These are phyloP conservation scores for Mustelus asterias DNA, from an alignment of 2,113 vertebrate genomes.

Conservation along the genomic window DNA sequence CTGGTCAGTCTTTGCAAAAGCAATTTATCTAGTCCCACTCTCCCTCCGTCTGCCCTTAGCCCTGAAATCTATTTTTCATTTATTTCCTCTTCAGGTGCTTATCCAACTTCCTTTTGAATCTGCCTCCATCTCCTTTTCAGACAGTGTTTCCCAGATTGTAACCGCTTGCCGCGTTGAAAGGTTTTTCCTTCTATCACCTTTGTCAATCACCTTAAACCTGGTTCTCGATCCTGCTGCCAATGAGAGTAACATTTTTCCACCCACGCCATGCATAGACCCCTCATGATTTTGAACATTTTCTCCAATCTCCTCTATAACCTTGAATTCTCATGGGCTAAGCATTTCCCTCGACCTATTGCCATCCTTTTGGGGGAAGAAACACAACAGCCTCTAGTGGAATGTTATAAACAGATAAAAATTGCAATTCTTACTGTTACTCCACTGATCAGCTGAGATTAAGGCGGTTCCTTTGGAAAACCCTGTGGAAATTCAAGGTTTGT, in stretches of 20 bases:
- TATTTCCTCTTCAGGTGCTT: background rate
- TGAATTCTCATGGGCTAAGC: background rate
- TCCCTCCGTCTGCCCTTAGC: too few species aligned
- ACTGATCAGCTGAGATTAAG: background rate
- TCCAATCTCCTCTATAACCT: background rate
- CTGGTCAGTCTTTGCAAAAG: background rate
- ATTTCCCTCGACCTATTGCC: background rate
- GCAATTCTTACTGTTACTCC: background rate
- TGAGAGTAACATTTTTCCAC: background rate
- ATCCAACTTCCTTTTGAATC: background rate
- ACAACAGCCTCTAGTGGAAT: background rate
- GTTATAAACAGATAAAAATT: background rate
- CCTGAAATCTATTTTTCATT: background rate
- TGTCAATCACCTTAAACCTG: background rate
- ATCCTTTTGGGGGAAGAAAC: background rate
- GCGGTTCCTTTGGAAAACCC: background rate
- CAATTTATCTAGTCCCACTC: background rate
- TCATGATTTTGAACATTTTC: background rate
- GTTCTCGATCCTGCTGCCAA: background rate
- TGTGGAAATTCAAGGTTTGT: background rate
- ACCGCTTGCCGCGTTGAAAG: background rate
- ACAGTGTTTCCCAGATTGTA: background rate
- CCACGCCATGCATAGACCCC: too few species aligned
- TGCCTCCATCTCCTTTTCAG: background rate
- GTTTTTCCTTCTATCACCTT: background rate